Base-by-base conservation (phyloP, 2,888 invertebrate species). In the Copidosoma aretas region DNA sequence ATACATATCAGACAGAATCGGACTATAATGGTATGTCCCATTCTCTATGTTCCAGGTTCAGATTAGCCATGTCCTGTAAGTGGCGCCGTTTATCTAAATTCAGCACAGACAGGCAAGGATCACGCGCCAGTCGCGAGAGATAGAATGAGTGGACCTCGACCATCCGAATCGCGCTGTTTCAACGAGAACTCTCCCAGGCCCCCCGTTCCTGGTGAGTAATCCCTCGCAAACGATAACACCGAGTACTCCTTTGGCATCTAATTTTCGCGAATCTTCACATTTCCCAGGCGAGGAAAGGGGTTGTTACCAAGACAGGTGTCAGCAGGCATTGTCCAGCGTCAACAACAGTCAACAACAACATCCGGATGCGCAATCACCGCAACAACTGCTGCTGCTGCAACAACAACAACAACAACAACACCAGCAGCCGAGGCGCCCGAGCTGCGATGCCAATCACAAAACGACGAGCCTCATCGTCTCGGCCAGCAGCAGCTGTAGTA, bases 151-250 rank as follows among this genome's bases (percentile, higher is more conserved):
- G 81, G 80, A 79, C 77, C 80, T 80, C 80, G 79, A 77, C 81
- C 80, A 75, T 80, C 78, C 75, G 82, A 83, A 82, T 79, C 80
- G 75, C 82, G 82, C 76, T 81, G 82, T 79, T 83, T 83, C 81
- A 83, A 82, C 85, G 89, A 90, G 85, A 90, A 90, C 86, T 89
- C 90, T 85, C 93, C 93, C 83, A 88, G 93, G 87, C 93, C 93
- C 85, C 93, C 93, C 80, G 92, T 93, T 83, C 91, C 92, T 81
- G 93, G 93, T 87, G 89, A 90, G 87, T 90, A 12, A 1, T 39
- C 32, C 10, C 41, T 14, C 41, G 14, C 12, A 14, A 46, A 15
- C 12, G 12, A 46, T 12, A 14, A 3, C 32, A 32, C 32, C 32
- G 4, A 32, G 8, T 8, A 5, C 32, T 32, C 32, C 32, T 5